Evolutionary conservation across 1,140 invertebrate genomes (phyloP).

Genomic region (Neuroterus valhalla): DNA sequence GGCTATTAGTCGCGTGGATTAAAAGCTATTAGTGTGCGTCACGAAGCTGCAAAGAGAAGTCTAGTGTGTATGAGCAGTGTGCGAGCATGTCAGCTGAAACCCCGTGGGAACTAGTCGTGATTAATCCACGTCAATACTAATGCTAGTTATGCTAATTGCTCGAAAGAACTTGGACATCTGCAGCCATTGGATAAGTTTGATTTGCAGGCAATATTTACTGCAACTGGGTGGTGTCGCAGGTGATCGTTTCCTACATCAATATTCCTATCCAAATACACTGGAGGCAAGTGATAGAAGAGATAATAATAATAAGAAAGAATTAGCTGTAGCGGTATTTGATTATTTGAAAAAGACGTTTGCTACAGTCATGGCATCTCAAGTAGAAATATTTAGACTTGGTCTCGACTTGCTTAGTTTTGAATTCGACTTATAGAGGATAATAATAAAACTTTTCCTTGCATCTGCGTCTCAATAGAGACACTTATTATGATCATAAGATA

Average conservation of each 20-base stretch:
- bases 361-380: no score
- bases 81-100: slow-evolving; percentile 58
- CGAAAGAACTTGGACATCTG: slow-evolving; percentile 63
- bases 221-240: neutral
- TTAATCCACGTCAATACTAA: slow-evolving; percentile 69
- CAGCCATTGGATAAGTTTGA: slow-evolving; percentile 12
- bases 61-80: slow-evolving; percentile 43
- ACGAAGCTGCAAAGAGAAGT: slow-evolving; percentile 26
- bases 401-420: no score
- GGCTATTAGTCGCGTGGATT: slow-evolving; percentile 44
- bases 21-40: slow-evolving; percentile 29
- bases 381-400: no score
- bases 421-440: no score
- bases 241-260: neutral
- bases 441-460: no score
- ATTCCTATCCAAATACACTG: neutral
- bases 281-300: neutral
- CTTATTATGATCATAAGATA: no score
- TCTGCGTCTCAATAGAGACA: no score
- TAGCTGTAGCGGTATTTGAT: neutral
- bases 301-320: no score
- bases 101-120: slow-evolving; percentile 71
- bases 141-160: slow-evolving; percentile 72
- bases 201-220: neutral
- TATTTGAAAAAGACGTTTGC: neutral